Evolutionary conservation across 1,140 invertebrate species (phyloP), one percentile per base, ranked within the genome.

Genomic region (Colletes gigas): DNA sequence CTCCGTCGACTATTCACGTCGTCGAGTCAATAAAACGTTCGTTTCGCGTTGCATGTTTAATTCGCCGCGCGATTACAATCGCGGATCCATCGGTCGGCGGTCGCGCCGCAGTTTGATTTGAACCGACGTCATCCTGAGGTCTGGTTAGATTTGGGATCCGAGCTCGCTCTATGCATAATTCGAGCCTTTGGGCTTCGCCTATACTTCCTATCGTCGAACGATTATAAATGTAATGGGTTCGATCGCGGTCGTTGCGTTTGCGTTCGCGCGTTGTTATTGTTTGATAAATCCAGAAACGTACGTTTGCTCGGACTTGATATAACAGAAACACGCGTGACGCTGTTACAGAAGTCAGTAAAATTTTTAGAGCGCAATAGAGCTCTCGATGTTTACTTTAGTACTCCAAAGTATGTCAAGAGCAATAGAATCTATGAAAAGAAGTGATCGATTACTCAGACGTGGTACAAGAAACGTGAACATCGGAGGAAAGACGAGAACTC

Each of bases 171-270:
- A 39, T 50, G 50, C 50, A 50, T 67, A 52, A 59, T 66, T 6
- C 39, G 19, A 50, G 7, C 65, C 19, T 7, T 52, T 17, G 1
- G 47, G 47, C 17, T 21, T 19, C 30, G 63, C 8, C 21, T 55
- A 39, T 57, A 50, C 60, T 66, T 10, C 50, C 15, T 71, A 67
- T 72, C 44, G 68, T 10, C 54, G 44, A 41, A 55, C 76, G 44
- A 82, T 82, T 82, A 82, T 78, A 79, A 82, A 82, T 82, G 75
- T 52, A 82, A 79, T 17, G 17, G 68, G 81, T 67, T 79, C 68
- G 68, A 75, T 68, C 19, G 81, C 55, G 63, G 54, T 67, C 52
- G 63, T 21, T 54, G n/a, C 2, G 39, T 17, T 41, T 50, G 10
- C 9, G 50, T 10, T 50, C 50, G 50, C 50, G 44, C 44, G 44